These are phyloP conservation scores for Drosophila fungiperda DNA, from an alignment of 2,888 invertebrate genomes.

Conservation along the genomic window DNA sequence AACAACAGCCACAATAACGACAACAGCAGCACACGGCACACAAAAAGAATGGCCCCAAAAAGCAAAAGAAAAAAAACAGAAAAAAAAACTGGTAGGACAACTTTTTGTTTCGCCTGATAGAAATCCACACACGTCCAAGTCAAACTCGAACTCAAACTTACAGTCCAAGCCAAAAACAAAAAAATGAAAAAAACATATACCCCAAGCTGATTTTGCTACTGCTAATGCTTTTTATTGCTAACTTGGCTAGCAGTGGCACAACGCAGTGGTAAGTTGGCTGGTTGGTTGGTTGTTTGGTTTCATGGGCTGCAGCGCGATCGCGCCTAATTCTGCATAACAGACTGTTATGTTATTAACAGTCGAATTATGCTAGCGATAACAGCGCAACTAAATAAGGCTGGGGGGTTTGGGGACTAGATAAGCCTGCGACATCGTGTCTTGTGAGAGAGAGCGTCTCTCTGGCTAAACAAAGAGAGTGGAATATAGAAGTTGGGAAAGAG, in stretches of 20 bases:
- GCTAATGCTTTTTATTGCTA: constrained; percentile 48
- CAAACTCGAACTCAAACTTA: constrained; percentile 52
- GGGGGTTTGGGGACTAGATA: background rate
- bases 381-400: constrained; percentile 14
- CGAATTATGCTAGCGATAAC: constrained; percentile 40
- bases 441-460: constrained; percentile 21
- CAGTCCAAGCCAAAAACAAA: constrained; percentile 32
- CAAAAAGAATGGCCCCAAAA: constrained; percentile 67
- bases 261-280: background rate
- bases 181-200: constrained; percentile 20
- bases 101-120: constrained; percentile 78
- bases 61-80: constrained; percentile 47
- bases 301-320: constrained; percentile 33
- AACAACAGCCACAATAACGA: constrained; percentile 22
- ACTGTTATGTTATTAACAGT: constrained; percentile 56
- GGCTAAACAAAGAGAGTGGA: background rate
- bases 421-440: constrained; percentile 22
- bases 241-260: constrained; percentile 24
- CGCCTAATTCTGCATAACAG: constrained; percentile 60
- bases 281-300: constrained; percentile 1
- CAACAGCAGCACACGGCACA: constrained; percentile 35
- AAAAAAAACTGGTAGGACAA: constrained; percentile 79
- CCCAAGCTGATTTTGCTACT: constrained; percentile 54
- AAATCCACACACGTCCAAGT: constrained; percentile 58
- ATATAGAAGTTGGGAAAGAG: background rate